A percentile compares a stretch with the other conserved stretches of the same genome.
These are phyloP conservation scores for Cisticola juncidis DNA, from an alignment of 2,113 vertebrate genomes.

Conservation along the genomic window DNA sequence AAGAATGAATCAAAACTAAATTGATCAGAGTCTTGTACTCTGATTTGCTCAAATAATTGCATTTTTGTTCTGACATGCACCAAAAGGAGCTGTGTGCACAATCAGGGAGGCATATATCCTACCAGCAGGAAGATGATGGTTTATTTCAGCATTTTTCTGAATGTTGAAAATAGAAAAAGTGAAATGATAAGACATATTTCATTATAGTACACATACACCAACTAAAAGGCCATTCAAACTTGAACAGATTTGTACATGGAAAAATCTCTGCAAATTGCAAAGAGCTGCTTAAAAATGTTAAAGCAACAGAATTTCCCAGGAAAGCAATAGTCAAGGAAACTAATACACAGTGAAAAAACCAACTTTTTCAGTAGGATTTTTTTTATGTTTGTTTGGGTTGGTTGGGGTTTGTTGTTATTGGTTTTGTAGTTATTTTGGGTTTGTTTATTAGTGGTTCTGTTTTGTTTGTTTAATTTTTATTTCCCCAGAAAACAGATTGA, in stretches of 20 bases:
- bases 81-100: not conserved
- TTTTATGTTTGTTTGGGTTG: not conserved
- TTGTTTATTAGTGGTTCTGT: not conserved
- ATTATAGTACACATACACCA: not conserved
- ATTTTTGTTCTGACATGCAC: not conserved
- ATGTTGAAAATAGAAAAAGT: not conserved
- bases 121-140: not conserved
- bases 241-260: not conserved
- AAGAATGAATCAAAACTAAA: not conserved
- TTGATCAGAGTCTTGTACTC: not conserved
- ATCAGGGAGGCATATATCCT: not conserved
- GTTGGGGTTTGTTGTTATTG: not conserved
- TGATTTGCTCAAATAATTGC: not conserved
- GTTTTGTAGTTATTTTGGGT: not conserved
- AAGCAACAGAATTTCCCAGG: not conserved
- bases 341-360: not conserved
- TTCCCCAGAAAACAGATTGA: not conserved
- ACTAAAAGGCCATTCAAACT: not conserved
- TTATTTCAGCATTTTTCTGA: not conserved
- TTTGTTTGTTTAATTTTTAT: not conserved
- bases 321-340: not conserved
- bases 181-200: not conserved
- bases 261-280: not conserved
- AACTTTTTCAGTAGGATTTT: not conserved
- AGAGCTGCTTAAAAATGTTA: not conserved